Evolutionary conservation across 2,797 vertebrate genomes (phyloP).

Genomic region (Myiothlypis coronata): DNA sequence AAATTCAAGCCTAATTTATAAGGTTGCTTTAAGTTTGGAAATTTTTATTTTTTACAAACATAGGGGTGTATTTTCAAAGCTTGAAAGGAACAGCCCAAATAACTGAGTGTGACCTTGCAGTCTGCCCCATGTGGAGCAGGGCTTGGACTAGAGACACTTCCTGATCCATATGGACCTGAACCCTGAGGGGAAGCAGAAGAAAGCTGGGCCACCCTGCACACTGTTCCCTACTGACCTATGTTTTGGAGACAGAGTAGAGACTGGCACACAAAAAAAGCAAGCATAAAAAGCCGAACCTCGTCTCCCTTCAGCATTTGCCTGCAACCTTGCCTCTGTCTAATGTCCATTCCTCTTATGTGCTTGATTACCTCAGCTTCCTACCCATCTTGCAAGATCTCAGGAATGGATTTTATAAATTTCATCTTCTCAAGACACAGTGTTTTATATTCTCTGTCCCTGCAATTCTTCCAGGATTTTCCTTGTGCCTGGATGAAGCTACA

Average conservation of each 20-base stretch:
- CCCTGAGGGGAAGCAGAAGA: not conserved
- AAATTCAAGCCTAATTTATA: not conserved
- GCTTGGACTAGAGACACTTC: not conserved
- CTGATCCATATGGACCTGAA: not conserved
- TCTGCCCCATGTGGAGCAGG: not conserved
- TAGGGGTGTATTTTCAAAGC: not conserved
- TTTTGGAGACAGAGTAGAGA: not conserved
- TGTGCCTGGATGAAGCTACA: not conserved
- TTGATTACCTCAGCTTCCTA: not conserved
- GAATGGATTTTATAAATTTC: not conserved
- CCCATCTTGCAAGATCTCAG: not conserved
- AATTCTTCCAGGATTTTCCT: not conserved
- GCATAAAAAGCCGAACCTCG: not conserved
- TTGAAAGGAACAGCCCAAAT: not conserved
- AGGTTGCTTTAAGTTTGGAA: not conserved
- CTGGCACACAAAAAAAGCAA: not conserved
- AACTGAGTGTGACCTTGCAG: not conserved
- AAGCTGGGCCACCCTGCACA: not conserved
- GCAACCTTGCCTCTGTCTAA: not conserved
- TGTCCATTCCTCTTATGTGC: not conserved
- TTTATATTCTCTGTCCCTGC: not conserved
- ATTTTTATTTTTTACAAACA: not conserved
- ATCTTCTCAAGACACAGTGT: not conserved
- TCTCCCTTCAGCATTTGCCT: not conserved
- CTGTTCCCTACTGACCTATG: fast-evolving